Base-by-base conservation (phyloP, 2,888 invertebrate species). In the Drosophila atripex region DNA sequence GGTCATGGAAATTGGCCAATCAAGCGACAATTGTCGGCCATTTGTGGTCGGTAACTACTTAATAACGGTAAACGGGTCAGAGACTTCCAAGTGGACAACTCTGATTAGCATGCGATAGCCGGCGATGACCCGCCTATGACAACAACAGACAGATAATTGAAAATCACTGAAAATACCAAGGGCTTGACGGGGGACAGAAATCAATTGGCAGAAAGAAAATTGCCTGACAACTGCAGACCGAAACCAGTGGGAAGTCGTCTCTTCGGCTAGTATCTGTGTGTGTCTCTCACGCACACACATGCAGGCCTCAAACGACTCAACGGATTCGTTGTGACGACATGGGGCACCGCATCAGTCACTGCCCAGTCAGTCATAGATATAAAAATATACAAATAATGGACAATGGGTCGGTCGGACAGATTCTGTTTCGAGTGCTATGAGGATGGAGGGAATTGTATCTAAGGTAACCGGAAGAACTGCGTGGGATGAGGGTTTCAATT, bases 1-100 rank as follows among this genome's bases (percentile, higher is more conserved):
- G 43, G 41, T 68, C 52, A 18, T 52, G 70, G 58, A 86, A 86
- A 84, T 84, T 86, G 86, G 80, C 73, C 84, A 86, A 86, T 86
- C 84, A 78, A 78, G 71, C 72, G 79, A 71, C 76, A 84, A 84
- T 80, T 83, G 86, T 86, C 73, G 74, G 53, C 73, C 73, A 68
- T 73, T 80, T 82, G 76, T 65, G 73, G 68, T 45, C 54, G 21
- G 61, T 75, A 66, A 76, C 73, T 77, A 70, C 75, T 73, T 55
- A 71, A 80, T 73, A 75, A 60, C 56, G 72, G 55, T 47, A 69
- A 60, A 51, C 71, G 74, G 78, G 77, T 75, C 77, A 75, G 53
- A 51, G 66, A 69, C 68, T 58, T 68, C 59, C 52, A 41, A 70
- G 39, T 69, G 63, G 47, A 72, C 63, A 66, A 12, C 59, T 64